phyloP scores from a whole-genome alignment of 2,888 invertebrate genomes.

The Melikaiella ostensackeni region DNA sequence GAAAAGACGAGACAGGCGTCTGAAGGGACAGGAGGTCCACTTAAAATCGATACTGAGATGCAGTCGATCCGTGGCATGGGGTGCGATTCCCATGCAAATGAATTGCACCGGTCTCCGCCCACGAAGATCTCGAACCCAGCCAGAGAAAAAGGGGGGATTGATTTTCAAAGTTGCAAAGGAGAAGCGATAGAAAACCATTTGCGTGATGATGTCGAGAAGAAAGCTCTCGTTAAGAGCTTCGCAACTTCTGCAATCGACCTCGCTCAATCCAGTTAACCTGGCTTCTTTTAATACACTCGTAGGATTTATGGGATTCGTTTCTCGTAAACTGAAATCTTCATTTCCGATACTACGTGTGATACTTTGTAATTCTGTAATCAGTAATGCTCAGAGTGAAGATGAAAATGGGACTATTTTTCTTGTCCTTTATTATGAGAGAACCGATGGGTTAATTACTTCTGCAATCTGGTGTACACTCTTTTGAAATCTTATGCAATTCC shows the following conservation, averaged over 20 bases:
- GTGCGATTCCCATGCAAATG: conserved; percentile 76
- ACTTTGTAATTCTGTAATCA: too few relatives aligned
- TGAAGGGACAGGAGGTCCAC: conserved; percentile 75
- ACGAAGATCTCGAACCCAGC: conserved; percentile 38
- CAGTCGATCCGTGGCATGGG: conserved; percentile 70
- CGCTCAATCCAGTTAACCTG: not conserved
- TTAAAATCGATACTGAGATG: conserved; percentile 75
- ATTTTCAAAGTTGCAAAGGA: conserved; percentile 55
- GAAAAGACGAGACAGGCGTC: conserved; percentile 74
- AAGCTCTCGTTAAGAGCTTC: conserved; percentile 20
- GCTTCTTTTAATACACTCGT: not conserved
- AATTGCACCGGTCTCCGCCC: conserved; percentile 67
- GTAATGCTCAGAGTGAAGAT: too few relatives aligned
- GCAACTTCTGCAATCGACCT: not conserved
- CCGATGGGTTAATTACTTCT: too few relatives aligned
- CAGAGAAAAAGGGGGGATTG: conserved; percentile 53
- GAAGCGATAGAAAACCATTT: conserved; percentile 12
- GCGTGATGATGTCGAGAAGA: not conserved
- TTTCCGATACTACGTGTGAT: too few relatives aligned
- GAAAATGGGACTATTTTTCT: too few relatives aligned
- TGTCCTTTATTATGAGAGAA: too few relatives aligned
- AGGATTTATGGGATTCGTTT: not conserved
- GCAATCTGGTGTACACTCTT: too few relatives aligned
- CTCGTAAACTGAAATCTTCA: not conserved
- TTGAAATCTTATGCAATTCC: too few relatives aligned